Percentiles rank a stretch among this genome's conserved stretches.
phyloP scores from a whole-genome alignment of 2,888 invertebrate species.

The Neoscelio sp. region DNA sequence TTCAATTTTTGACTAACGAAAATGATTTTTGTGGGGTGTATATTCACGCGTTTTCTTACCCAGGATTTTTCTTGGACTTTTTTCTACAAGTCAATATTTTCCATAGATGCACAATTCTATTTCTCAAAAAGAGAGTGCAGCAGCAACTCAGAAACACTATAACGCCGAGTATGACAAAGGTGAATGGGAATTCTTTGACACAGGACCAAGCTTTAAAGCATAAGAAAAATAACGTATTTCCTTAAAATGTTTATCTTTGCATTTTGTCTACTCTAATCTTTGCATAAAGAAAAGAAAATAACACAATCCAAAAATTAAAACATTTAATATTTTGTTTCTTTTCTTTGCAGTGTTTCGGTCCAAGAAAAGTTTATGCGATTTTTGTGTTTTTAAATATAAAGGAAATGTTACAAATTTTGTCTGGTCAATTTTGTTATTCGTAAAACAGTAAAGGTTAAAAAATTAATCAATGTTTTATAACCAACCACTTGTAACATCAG shows the following conservation, averaged over 20 bases:
- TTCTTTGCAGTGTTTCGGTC: too few species aligned
- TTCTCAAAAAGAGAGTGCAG: conserved; percentile 71
- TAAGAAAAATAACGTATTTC: conserved; percentile 23
- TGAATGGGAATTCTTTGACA: conserved; percentile 49
- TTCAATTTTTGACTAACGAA: too few species aligned
- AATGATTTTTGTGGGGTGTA: neutral
- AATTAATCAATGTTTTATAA: conserved; percentile 32
- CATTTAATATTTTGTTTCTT: neutral
- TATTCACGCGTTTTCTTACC: conserved; percentile 23
- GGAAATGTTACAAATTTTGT: neutral
- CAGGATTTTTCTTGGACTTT: conserved; percentile 53
- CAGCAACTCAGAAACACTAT: conserved; percentile 70
- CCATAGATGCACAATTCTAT: conserved; percentile 60
- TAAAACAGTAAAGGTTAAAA: conserved; percentile 20
- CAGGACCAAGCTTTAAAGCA: conserved; percentile 52
- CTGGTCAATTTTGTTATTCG: neutral
- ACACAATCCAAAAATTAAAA: neutral
- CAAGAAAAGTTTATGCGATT: too few species aligned
- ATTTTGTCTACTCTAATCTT: conserved; percentile 13
- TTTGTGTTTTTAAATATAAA: neutral
- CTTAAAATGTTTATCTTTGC: conserved; percentile 9
- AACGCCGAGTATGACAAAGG: conserved; percentile 42
- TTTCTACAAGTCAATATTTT: conserved; percentile 67
- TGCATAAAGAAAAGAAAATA: neutral
- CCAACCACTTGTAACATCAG: conserved; percentile 56